Evolutionary conservation across 2,113 vertebrate species (phyloP).

Genomic region (Laticauda laticaudata): DNA sequence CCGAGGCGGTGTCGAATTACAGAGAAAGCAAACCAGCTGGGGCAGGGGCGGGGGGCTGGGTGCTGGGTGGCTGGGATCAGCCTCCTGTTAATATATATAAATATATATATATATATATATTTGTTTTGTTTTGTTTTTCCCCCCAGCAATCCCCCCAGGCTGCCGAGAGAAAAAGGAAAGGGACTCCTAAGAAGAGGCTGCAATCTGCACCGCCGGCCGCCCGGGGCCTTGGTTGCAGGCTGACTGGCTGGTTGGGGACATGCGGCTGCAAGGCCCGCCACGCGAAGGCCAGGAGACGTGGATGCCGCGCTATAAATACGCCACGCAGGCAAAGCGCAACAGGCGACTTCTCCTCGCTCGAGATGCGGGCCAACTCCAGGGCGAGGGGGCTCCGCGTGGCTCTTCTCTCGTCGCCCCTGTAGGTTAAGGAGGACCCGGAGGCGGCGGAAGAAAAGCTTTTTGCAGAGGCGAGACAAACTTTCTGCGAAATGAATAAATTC

Average conservation of each 20-base stretch:
- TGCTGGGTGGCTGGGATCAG: not conserved
- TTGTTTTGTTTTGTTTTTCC: rapidly evolving
- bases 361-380: constrained; percentile 48
- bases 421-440: constrained; percentile 52
- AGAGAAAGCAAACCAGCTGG: constrained; percentile 41
- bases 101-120: too few species aligned
- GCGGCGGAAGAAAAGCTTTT: not conserved
- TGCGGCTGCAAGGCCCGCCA: not conserved
- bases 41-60: constrained; percentile 28
- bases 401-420: not conserved
- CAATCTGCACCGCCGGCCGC: too few species aligned
- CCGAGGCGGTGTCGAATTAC: constrained; percentile 69
- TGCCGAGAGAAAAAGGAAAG: not conserved
- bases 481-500: constrained; percentile 70
- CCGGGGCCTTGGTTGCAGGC: not conserved
- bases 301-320: constrained; percentile 50
- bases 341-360: constrained; percentile 33
- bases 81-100: not conserved
- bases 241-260: not conserved
- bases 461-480: not conserved
- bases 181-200: not conserved
- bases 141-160: not conserved
- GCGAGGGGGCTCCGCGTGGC: not conserved
- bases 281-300: constrained; percentile 30
- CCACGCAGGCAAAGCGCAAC: constrained; percentile 71